Conservation (phyloP, 2,888 invertebrate species). For the Silvanus unidentatus region DNA sequence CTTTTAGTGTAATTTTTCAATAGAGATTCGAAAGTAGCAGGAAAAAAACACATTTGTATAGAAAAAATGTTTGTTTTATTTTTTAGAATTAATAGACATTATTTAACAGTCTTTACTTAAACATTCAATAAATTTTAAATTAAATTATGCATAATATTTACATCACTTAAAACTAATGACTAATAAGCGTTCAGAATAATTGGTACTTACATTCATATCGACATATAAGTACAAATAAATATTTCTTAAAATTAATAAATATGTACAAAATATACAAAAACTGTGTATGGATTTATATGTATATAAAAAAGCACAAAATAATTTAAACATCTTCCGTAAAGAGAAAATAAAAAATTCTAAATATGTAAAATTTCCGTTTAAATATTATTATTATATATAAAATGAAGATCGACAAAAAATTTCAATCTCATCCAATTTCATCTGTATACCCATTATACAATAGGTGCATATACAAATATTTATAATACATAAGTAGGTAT, state of each 20-base stretch:
- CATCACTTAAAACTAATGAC: slow-evolving; percentile 42
- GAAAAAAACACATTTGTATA: slow-evolving; percentile 7
- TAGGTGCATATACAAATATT: no score
- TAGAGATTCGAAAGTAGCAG: no score
- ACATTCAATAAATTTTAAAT: slow-evolving; percentile 29
- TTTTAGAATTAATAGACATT: slow-evolving; percentile 35
- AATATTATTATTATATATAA: no score
- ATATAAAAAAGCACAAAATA: slow-evolving; percentile 21
- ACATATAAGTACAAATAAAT: no score
- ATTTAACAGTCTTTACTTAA: slow-evolving; percentile 45
- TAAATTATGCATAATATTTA: slow-evolving; percentile 25
- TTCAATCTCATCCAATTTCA: no score
- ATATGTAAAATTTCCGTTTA: no score
- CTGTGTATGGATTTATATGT: slow-evolving; percentile 25
- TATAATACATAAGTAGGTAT: no score
- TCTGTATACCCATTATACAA: no score
- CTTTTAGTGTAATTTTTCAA: no score
- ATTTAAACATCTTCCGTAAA: slow-evolving; percentile 20
- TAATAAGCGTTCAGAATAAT: slow-evolving; percentile 42
- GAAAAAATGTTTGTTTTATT: slow-evolving; percentile 19
- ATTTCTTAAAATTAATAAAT: no score
- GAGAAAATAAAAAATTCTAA: no score
- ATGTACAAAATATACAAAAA: slow-evolving; percentile 38
- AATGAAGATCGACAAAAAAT: no score
- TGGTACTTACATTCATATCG: slow-evolving; percentile 2